Base-by-base conservation (phyloP, 2,888 invertebrate genomes). In the Proisotoma minuta region DNA sequence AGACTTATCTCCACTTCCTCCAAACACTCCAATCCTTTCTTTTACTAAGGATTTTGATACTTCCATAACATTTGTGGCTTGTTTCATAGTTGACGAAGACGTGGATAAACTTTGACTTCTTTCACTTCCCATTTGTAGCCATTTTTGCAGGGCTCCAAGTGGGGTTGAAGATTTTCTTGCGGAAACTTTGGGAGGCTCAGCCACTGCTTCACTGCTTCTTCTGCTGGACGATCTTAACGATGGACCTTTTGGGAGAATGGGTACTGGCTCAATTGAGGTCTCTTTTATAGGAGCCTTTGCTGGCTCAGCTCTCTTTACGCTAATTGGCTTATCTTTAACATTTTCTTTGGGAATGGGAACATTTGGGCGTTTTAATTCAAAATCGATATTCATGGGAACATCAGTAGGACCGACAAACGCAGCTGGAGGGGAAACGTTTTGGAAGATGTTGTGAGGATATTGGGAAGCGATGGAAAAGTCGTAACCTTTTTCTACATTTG, bases 91-190 rank as follows among this genome's bases (percentile, higher is more conserved):
- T 2, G 56, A 40, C n/a, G 64, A 65, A 4, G 65, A 62, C 8
- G 61, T 50, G 1, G 58, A 56, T 10, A 59, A 59, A 18, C 60
- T 47, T 0, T 63, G 56, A 4, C 64, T 59, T 53, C 57, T 68
- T 8, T 69, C 70, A 1, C 66, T 62, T 2, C 72, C 70, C 39
- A 73, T 62, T 47, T 71, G 72, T 47, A 84, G 78, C 83, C 83
- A 84, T 74, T 84, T 84, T 26, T 82, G 82, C 26, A 83, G 72
- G 23, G 80, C 80, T 60, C 80, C 81, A 60, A 82, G 78, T 73
- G 72, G 72, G 0, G 72, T 67, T 22, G 72, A 70, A 20, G 71
- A 67, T 40, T 67, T 64, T 20, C 62, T 64, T 22, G 65, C 50
- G 5, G 66, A 57, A 20, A 65, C 59, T 47, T 65, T 71, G 18